Base-by-base conservation (phyloP, 1,140 invertebrate genomes). In the Melipona quadrifasciata region DNA sequence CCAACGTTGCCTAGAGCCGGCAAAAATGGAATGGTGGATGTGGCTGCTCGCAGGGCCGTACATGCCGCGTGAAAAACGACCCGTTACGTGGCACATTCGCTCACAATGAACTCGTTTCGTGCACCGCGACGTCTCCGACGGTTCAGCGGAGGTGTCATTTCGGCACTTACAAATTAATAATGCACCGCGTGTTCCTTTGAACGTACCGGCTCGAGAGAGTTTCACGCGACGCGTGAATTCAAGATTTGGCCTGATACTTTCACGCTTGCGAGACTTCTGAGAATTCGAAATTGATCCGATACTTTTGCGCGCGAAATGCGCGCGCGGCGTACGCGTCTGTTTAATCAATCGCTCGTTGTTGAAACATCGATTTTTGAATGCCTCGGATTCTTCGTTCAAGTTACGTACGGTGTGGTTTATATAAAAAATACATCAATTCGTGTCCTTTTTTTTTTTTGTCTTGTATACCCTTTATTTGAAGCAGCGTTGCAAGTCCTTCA, bases 11-110 rank as follows among this genome's bases (percentile, higher is more conserved):
- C 87, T 68, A 76, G 77, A 86, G 88, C 80, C 81, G 31, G 86
- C 55, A 90, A 90, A 90, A 90, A 90, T 91, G 75, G 57, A 81
- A 85, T 89, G 73, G 82, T 74, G 76, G 82, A 77, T 87, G 82
- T 78, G 81, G 65, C 65, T 85, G 73, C 70, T 74, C 87, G 39
- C 71, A 76, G 84, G 80, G 68, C 81, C 79, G 82, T 87, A 85
- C 70, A 85, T 47, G 78, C 71, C 19, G 64, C 61, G 70, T 87
- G 87, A 89, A 81, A 86, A 87, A 89, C 87, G 82, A 87, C 58
- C 72, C 78, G 72, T 84, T 86, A 77, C 87, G 82, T 81, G 64
- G 77, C 78, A 87, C 76, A 78, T 87, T 68, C 80, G 74, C 65
- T 87, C 82, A n/a, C 74, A 83, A 84, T 89, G 86, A 85, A 84